Conservation (phyloP, 2,113 vertebrate species). For the Myotis davidii region DNA sequence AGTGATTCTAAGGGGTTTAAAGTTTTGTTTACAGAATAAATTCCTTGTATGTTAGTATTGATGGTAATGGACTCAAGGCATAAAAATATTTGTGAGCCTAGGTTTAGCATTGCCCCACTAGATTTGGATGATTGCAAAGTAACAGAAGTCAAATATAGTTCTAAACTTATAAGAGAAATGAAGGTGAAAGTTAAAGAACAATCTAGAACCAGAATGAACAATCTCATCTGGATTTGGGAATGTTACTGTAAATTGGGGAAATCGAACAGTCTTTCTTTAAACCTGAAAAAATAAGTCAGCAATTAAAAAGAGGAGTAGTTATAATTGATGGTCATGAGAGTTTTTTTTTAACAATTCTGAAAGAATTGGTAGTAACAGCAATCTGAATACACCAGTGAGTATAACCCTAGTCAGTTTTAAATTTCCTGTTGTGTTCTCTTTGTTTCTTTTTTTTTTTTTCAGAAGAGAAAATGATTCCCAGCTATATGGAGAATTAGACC, state of each 20-base stretch:
- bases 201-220: neutral
- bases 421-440: neutral
- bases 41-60: neutral
- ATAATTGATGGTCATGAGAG: neutral
- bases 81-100: slow-evolving; percentile 4
- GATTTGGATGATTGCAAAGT: neutral
- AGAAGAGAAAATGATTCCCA: slow-evolving; percentile 4
- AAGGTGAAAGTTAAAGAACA: neutral
- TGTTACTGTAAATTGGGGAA: neutral
- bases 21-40: slow-evolving; percentile 32
- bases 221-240: neutral
- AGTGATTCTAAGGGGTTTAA: neutral
- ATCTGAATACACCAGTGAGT: neutral
- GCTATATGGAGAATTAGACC: neutral
- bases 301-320: slow-evolving; percentile 23
- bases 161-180: slow-evolving; percentile 22
- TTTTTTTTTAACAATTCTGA: neutral
- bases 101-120: neutral
- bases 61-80: slow-evolving; percentile 11
- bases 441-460: neutral
- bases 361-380: slow-evolving; percentile 8
- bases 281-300: neutral
- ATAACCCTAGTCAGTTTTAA: neutral
- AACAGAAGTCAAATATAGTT: neutral
- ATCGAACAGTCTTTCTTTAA: slow-evolving; percentile 29